A percentile compares a stretch with the other conserved stretches of the same genome.
Evolutionary conservation across 2,888 invertebrate species (phyloP).

Genomic region (Chironomus riparius): DNA sequence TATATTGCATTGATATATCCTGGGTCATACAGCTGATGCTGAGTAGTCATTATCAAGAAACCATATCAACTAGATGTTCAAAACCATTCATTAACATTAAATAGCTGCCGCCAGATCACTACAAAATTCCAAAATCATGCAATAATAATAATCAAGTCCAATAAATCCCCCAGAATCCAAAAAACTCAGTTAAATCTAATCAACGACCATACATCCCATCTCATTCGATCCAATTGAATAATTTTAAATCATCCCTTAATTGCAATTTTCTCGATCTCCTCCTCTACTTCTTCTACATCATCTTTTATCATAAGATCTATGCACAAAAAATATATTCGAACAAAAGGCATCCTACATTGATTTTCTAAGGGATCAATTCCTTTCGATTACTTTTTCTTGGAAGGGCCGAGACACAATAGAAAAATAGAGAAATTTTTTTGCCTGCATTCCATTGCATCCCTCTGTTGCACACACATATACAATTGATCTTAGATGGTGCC

Average conservation of each 20-base stretch:
- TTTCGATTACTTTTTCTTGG: constrained; percentile 9
- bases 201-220: not conserved
- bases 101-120: too few relatives aligned
- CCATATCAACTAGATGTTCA: too few relatives aligned
- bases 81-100: too few relatives aligned
- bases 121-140: too few relatives aligned
- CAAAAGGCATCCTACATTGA: not conserved
- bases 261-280: constrained; percentile 18
- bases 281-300: not conserved
- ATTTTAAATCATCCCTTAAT: constrained; percentile 26
- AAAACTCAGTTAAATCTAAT: not conserved
- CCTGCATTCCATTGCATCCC: constrained; percentile 21
- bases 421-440: constrained; percentile 15
- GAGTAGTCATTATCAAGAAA: too few relatives aligned
- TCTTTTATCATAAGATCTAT: not conserved
- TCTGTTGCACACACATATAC: not conserved
- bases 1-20: too few relatives aligned
- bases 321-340: constrained; percentile 6
- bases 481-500: constrained; percentile 1
- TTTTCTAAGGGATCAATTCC: constrained; percentile 17
- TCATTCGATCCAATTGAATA: constrained; percentile 21
- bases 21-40: too few relatives aligned
- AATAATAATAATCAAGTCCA: not conserved
- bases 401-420: constrained; percentile 17
- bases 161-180: not conserved